These are phyloP conservation scores for Beroe forskalii DNA, from an alignment of 37 sponge, comb jelly and placozoan species.

Conservation along the genomic window DNA sequence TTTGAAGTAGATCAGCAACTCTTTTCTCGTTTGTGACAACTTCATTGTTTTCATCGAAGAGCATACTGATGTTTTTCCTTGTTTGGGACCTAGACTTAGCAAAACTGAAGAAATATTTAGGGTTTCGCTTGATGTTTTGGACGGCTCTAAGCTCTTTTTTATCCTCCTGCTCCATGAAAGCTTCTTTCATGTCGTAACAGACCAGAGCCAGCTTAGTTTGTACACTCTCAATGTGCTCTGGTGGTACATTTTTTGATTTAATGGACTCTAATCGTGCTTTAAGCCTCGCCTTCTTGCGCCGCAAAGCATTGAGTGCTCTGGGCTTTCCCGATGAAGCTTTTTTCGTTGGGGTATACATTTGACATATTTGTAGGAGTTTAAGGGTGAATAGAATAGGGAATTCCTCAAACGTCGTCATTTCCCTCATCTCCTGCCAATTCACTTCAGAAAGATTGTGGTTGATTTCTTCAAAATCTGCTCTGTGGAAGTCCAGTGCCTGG, in stretches of 20 bases:
- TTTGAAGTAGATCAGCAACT: too few species aligned
- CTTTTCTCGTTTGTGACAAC: too few species aligned
- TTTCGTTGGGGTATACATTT: not conserved
- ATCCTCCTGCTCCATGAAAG: too few species aligned
- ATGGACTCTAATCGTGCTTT: not conserved
- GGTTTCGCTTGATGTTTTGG: not conserved
- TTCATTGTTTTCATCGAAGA: too few species aligned
- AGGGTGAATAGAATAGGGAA: not conserved
- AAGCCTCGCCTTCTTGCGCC: not conserved
- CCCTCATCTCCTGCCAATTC: not conserved
- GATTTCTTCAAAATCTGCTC: not conserved
- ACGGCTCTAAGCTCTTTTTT: not conserved
- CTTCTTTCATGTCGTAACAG: not conserved
- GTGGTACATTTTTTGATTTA: not conserved
- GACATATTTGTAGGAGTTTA: not conserved
- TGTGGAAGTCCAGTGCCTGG: not conserved
- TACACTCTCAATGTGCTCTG: not conserved
- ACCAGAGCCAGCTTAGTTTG: not conserved
- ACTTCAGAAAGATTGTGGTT: not conserved
- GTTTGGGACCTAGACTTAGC: too few species aligned
- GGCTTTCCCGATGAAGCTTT: not conserved
- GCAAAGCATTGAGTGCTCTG: not conserved
- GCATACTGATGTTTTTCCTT: too few species aligned
- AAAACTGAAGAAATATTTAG: not conserved
- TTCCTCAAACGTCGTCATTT: not conserved